phyloP scores from a whole-genome alignment of 2,113 vertebrate genomes.

The Sapajus apella region DNA sequence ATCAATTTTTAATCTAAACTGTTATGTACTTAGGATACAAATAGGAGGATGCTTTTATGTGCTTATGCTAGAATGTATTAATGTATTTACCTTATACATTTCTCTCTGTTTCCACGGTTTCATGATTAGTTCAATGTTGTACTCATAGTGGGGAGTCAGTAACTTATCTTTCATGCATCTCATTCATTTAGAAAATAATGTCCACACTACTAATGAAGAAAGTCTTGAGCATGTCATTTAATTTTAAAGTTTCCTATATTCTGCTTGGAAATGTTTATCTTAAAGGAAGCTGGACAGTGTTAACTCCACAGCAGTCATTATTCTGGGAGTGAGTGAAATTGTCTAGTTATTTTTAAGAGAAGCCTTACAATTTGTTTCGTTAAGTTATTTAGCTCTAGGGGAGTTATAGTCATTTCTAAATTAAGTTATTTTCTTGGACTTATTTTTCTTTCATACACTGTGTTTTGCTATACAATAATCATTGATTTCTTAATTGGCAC shows the following conservation, averaged over 20 bases:
- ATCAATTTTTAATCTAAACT: background rate
- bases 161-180: background rate
- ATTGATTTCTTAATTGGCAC: conserved; percentile 44
- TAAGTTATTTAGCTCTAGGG: conserved; percentile 31
- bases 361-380: background rate
- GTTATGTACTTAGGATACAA: background rate
- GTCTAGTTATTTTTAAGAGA: conserved; percentile 10
- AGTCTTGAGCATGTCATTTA: background rate
- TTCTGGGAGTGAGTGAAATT: conserved; percentile 20
- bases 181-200: background rate
- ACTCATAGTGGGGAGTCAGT: background rate
- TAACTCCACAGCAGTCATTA: background rate
- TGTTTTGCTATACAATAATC: conserved; percentile 39
- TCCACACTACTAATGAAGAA: background rate
- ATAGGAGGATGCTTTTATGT: conserved; percentile 4
- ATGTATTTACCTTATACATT: background rate
- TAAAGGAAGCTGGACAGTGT: conserved; percentile 41
- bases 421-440: background rate
- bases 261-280: conserved; percentile 46
- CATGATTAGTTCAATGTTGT: background rate
- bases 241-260: conserved; percentile 54
- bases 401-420: background rate
- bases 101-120: background rate
- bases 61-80: background rate
- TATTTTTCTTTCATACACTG: background rate